These are phyloP conservation scores for Chaetophractus vellerosus DNA, from an alignment of 2,797 vertebrate genomes.

Conservation along the genomic window DNA sequence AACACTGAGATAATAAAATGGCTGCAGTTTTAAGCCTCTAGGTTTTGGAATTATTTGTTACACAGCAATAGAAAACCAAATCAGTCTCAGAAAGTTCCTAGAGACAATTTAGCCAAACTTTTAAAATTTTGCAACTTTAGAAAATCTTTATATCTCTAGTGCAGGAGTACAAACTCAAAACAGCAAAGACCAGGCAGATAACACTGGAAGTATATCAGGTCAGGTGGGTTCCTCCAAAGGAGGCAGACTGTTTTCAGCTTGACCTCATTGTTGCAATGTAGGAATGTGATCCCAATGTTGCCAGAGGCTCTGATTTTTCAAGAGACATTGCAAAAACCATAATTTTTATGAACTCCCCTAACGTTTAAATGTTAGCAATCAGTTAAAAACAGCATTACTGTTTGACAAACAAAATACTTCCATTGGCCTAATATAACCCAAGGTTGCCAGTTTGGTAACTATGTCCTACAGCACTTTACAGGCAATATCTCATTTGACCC, in stretches of 20 bases:
- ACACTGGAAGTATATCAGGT: not conserved
- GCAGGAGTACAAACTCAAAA: not conserved
- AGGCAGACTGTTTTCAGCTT: not conserved
- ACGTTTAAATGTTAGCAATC: not conserved
- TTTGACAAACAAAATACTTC: not conserved
- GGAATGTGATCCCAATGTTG: not conserved
- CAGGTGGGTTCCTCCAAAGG: not conserved
- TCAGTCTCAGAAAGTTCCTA: not conserved
- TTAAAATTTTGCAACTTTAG: not conserved
- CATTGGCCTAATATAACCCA: not conserved
- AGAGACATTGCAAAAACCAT: not conserved
- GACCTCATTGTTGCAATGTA: not conserved
- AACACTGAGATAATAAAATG: not conserved
- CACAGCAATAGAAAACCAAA: not conserved
- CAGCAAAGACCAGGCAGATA: not conserved
- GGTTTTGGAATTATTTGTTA: not conserved
- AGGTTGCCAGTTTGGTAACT: not conserved
- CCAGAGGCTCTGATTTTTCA: not conserved
- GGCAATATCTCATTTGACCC: not conserved
- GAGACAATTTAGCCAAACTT: not conserved
- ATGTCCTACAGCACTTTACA: not conserved
- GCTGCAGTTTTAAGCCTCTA: not conserved
- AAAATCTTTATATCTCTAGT: not conserved
- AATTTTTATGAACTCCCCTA: slow-evolving; percentile 13
- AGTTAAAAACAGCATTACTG: not conserved